Conservation (phyloP, 1,140 invertebrate species). For the Spodoptera litura region DNA sequence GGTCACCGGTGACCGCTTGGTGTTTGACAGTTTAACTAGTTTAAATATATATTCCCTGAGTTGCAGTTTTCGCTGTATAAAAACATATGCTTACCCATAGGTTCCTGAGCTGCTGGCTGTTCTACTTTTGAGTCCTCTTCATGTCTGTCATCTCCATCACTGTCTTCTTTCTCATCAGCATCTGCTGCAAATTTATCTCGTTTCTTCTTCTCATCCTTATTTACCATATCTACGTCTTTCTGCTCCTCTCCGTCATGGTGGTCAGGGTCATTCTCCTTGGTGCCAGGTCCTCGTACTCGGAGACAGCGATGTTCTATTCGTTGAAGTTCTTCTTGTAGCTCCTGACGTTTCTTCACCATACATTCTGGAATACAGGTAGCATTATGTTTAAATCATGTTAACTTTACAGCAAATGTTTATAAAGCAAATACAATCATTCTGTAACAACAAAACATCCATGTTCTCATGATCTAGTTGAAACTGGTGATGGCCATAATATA, state of each 20-base stretch:
- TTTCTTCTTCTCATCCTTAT: slow-evolving; percentile 60
- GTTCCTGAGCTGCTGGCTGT: slow-evolving; percentile 36
- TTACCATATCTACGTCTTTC: slow-evolving; percentile 34
- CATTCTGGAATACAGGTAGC: slow-evolving; percentile 67
- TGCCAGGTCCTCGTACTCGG: slow-evolving; percentile 59
- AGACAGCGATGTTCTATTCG: slow-evolving; percentile 79
- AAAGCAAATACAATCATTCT: too few relatives aligned
- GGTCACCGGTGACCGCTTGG: too few relatives aligned
- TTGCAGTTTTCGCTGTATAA: neutral
- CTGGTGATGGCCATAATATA: too few relatives aligned
- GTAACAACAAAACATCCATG: too few relatives aligned
- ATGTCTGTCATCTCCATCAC: slow-evolving; percentile 68
- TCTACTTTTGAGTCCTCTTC: slow-evolving; percentile 46
- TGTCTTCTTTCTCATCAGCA: slow-evolving; percentile 73
- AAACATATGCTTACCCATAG: slow-evolving; percentile 49
- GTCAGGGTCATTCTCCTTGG: slow-evolving; percentile 69
- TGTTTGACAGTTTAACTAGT: too few relatives aligned
- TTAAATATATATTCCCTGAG: too few relatives aligned
- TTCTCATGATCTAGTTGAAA: too few relatives aligned
- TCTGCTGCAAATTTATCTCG: slow-evolving; percentile 78
- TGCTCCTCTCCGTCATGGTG: slow-evolving; percentile 31
- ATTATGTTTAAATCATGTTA: neutral
- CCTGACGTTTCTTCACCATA: slow-evolving; percentile 78
- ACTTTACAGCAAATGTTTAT: too few relatives aligned
- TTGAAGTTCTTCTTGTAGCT: slow-evolving; percentile 75